Conservation (phyloP, 2,888 invertebrate genomes). For the Schrankia costaestrigalis region DNA sequence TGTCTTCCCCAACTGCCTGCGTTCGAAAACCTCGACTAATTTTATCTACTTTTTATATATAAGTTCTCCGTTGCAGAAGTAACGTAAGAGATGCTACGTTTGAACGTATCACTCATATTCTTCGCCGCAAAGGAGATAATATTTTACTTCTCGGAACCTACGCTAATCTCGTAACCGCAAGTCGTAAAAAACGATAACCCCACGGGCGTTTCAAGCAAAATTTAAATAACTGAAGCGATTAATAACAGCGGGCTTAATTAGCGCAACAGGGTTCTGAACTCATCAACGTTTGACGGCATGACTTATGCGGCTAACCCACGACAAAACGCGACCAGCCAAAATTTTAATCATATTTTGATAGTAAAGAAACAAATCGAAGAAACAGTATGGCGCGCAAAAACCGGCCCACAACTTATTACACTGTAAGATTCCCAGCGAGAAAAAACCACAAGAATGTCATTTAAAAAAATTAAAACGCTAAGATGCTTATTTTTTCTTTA, state of each 20-base stretch:
- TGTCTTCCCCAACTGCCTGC: constrained; percentile 71
- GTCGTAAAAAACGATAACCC: constrained; percentile 66
- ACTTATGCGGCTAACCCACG: constrained; percentile 53
- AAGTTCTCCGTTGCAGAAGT: constrained; percentile 21
- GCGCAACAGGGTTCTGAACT: constrained; percentile 57
- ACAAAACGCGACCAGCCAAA: constrained; percentile 53
- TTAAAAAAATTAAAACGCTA: constrained; percentile 78
- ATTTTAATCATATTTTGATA: constrained; percentile 51
- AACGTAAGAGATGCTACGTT: constrained; percentile 29
- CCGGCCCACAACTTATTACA: constrained; percentile 65
- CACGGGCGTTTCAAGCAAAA: constrained; percentile 55
- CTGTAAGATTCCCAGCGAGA: constrained; percentile 68
- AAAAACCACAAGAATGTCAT: constrained; percentile 80
- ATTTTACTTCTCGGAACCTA: constrained; percentile 68
- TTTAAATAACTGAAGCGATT: constrained; percentile 73
- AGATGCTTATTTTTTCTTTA: constrained; percentile 73
- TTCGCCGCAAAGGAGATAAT: constrained; percentile 53
- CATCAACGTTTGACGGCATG: constrained; percentile 61
- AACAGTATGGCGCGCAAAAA: constrained; percentile 62
- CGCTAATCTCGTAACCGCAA: constrained; percentile 67
- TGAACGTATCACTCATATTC: constrained; percentile 48
- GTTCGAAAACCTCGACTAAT: constrained; percentile 63
- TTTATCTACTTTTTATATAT: constrained; percentile 40
- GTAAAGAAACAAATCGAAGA: constrained; percentile 54
- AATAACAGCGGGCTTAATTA: constrained; percentile 69